Percentiles rank a stretch among this genome's conserved stretches.
Conservation (phyloP, 2,888 invertebrate genomes). For the Pollenia angustigena region DNA sequence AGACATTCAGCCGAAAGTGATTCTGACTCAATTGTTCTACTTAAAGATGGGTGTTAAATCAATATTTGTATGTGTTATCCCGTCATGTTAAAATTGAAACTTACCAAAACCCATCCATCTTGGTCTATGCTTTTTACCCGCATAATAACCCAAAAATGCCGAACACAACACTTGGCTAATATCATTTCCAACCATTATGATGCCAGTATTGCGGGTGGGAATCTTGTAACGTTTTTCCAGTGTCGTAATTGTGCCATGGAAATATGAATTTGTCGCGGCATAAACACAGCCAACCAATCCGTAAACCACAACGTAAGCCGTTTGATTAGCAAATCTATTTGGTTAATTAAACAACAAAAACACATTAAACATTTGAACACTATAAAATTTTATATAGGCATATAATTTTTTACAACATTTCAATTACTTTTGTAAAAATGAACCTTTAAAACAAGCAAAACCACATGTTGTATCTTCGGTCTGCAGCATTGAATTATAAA, state of each 20-base stretch:
- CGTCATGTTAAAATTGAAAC: not conserved
- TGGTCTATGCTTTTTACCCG: slow-evolving; percentile 89
- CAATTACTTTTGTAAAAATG: slow-evolving; percentile 85
- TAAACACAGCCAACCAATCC: slow-evolving; percentile 88
- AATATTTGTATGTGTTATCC: no score
- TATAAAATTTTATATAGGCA: not conserved
- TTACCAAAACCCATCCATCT: slow-evolving; percentile 88
- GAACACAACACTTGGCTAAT: slow-evolving; percentile 88
- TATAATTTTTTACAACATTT: not conserved
- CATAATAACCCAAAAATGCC: slow-evolving; percentile 88
- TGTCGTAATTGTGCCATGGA: slow-evolving; percentile 89
- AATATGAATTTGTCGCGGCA: slow-evolving; percentile 89
- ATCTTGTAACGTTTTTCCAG: slow-evolving; percentile 90
- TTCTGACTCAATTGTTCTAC: no score
- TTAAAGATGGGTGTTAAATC: no score
- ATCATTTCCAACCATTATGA: slow-evolving; percentile 90
- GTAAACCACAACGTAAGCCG: slow-evolving; percentile 85
- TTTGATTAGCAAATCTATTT: slow-evolving; percentile 82
- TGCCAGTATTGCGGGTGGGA: slow-evolving; percentile 88
- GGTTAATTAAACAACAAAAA: slow-evolving; percentile 5
- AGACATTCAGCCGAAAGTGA: no score
- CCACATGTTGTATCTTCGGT: slow-evolving; percentile 88
- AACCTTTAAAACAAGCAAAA: slow-evolving; percentile 86
- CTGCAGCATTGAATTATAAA: slow-evolving; percentile 84
- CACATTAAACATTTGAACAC: slow-evolving; percentile 79